phyloP scores from a whole-genome alignment of 2,113 vertebrate genomes.

The Irena cyanogastra region DNA sequence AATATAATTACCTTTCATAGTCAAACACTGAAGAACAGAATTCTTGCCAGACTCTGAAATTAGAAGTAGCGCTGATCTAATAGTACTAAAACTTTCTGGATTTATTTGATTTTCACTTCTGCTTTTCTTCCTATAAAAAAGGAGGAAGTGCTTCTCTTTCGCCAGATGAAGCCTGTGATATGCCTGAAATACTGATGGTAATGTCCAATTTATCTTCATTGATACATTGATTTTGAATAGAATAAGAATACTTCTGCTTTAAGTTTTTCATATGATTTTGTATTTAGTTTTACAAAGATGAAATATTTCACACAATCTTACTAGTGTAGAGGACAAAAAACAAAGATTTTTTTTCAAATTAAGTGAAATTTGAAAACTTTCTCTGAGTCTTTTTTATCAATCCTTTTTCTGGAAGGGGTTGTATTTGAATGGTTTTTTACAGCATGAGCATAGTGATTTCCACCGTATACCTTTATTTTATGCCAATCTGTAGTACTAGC shows the following conservation, averaged over 20 bases:
- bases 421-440: background rate
- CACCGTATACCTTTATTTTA: background rate
- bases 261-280: background rate
- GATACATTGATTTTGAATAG: background rate
- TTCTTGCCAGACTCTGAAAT: background rate
- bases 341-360: background rate
- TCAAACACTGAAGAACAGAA: background rate
- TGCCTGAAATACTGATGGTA: constrained; percentile 64
- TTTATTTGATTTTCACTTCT: background rate
- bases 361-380: background rate
- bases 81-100: background rate
- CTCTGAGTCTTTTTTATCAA: background rate
- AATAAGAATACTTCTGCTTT: background rate
- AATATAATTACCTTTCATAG: background rate
- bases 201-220: background rate
- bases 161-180: background rate
- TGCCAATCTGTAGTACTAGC: background rate
- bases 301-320: background rate
- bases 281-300: background rate
- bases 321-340: background rate
- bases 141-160: background rate
- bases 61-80: background rate
- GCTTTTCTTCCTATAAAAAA: background rate
- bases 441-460: background rate
- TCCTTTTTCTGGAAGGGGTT: background rate